Conservation (phyloP, 2,113 vertebrate species). For the Thamnophis sirtalis region DNA sequence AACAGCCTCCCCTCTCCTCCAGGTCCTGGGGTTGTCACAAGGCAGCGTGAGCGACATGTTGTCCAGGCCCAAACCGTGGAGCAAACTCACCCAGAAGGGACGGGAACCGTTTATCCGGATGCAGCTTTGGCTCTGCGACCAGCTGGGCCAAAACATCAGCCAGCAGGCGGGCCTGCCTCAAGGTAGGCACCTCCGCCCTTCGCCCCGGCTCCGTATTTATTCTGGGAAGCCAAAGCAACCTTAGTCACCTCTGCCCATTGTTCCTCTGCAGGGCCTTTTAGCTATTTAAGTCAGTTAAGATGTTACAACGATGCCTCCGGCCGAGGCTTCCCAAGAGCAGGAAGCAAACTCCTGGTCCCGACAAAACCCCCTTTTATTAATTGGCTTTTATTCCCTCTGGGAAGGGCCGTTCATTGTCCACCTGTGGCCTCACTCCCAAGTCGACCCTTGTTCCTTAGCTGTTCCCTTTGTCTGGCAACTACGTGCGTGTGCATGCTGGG, state of each 20-base stretch:
- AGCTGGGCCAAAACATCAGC: constrained; percentile 83
- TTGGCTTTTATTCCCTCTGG: no score
- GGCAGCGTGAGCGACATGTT: constrained; percentile 99
- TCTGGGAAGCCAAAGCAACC: neutral
- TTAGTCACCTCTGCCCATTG: neutral
- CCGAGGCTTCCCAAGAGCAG: no score
- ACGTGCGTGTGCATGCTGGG: no score
- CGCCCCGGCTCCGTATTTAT: neutral
- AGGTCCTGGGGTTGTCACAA: constrained; percentile 93
- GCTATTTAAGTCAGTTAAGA: neutral
- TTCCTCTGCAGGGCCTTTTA: neutral
- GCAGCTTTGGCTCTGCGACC: constrained; percentile 96
- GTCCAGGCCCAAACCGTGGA: constrained; percentile 96
- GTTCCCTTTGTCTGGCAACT: no score
- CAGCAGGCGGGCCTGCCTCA: constrained; percentile 76
- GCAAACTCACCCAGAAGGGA: constrained; percentile 97
- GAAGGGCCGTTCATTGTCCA: no score
- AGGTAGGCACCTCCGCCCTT: constrained; percentile 67
- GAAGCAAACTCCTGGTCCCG: no score
- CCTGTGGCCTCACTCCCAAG: no score
- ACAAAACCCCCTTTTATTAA: no score
- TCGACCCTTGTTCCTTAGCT: no score
- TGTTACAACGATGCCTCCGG: neutral
- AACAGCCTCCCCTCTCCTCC: neutral
- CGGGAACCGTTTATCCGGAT: constrained; percentile 98